Evolutionary conservation across 2,113 vertebrate species (phyloP), one percentile per base, ranked within the genome.

Genomic region (Stegostoma tigrinum): DNA sequence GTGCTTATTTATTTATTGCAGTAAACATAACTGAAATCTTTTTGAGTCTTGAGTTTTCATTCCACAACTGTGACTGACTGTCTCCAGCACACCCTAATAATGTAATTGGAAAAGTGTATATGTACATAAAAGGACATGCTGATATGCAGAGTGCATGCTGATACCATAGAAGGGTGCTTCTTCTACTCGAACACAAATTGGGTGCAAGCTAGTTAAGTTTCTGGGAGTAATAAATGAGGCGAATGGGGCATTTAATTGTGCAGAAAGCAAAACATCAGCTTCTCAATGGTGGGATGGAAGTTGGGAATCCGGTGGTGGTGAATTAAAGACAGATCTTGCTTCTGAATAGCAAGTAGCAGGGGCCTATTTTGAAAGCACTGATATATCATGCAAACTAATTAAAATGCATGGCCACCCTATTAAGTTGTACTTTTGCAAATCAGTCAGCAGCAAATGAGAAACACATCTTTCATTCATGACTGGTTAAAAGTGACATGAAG

Each of bases 31-130:
- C 87, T 66, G 19, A 38, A 93, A 93, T 66, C 61, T 38, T 93
- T 61, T 93, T 66, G 89, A 93, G 89, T 17, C 55, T 93, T n/a
- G 64, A 93, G 61, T 93, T 93, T 90, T 93, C 89, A 93, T 93
- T 93, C 89, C 61, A 93, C 38, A 93, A 93, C 89, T 93, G 89
- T 93, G 61, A 93, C 61, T 93, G n/a, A 93, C 61, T 66, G 89
- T 93, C 61, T 93, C 89, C 89, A 64, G 30, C 30, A 89, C 86
- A 61, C 27, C 24, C 48, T 89, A 89, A 91, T 91, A 91, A 4
- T 55, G 19, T 91, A 64, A 91, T 66, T 93, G 89, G 61, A 21
- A 93, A 93, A 93, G 34, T 5, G 38, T 67, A 38, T 93, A 67
- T 38, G 89, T 38, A 93, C 89, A 93, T 67, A 93, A 66, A 93